These are phyloP conservation scores for Geodia barretti DNA, from an alignment of 37 sponge, comb jelly and placozoan species.

Conservation along the genomic window DNA sequence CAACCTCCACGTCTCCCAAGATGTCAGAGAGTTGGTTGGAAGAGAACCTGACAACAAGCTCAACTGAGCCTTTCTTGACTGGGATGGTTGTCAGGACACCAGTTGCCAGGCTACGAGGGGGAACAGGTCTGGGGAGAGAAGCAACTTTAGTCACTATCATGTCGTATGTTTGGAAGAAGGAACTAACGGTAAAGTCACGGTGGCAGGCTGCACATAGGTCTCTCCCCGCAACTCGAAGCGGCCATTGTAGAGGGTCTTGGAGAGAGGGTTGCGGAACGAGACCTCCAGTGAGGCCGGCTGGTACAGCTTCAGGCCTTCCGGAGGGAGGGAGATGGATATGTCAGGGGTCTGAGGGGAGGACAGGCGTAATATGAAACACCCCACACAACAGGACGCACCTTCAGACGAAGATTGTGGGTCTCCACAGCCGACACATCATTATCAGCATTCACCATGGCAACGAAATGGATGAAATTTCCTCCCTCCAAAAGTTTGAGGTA, in stretches of 20 bases:
- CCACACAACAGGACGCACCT: conserved; percentile 6
- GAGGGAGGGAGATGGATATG: conserved; percentile 27
- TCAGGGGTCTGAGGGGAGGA: conserved; percentile 41
- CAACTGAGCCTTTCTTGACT: conserved; percentile 16
- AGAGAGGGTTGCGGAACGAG: conserved; percentile 40
- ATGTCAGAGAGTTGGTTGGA: conserved; percentile 40
- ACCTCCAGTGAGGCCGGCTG: conserved; percentile 46
- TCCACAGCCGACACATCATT: conserved; percentile 20
- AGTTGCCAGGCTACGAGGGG: conserved; percentile 3
- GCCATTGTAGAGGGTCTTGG: conserved; percentile 25
- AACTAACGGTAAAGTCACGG: conserved; percentile 17
- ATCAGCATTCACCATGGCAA: conserved; percentile 27
- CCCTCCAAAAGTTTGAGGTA: conserved; percentile 48
- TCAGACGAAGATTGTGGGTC: conserved; percentile 22
- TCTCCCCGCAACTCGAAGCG: conserved; percentile 37
- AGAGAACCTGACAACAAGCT: conserved; percentile 31
- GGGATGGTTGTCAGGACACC: conserved; percentile 42
- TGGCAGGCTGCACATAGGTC: conserved; percentile 14
- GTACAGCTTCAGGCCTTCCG: conserved; percentile 49
- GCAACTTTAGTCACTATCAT: no score
- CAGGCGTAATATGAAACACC: neutral
- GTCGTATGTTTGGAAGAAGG: no score
- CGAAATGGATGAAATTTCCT: conserved; percentile 52
- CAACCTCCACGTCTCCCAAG: conserved; percentile 25
- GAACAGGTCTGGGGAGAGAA: conserved; percentile 23